Evolutionary conservation across 2,113 vertebrate species (phyloP).

Genomic region (Tamias sibiricus): DNA sequence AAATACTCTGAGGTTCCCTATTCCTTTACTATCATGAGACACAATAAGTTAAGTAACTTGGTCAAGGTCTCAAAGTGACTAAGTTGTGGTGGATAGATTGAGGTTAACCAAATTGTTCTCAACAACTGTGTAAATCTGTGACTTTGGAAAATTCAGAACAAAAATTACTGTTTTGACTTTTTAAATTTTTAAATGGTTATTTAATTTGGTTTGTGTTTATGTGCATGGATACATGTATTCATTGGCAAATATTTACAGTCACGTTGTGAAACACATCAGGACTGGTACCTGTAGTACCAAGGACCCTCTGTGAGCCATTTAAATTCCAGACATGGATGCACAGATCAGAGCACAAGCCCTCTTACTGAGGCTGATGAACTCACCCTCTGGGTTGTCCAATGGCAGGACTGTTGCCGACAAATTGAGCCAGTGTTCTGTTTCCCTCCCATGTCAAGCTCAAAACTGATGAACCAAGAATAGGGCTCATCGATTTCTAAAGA

Average conservation of each 20-base stretch:
- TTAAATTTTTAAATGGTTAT: not conserved
- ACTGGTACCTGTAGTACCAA: not conserved
- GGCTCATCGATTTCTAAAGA: conserved; percentile 23
- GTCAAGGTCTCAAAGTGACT: not conserved
- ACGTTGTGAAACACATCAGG: not conserved
- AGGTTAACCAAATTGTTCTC: not conserved
- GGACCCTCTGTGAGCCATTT: not conserved
- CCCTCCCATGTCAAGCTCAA: not conserved
- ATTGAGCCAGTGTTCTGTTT: not conserved
- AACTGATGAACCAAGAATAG: conserved; percentile 25
- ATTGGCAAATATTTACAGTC: not conserved
- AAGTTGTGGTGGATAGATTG: not conserved
- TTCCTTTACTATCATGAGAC: not conserved
- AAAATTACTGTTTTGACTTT: not conserved
- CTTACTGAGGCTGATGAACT: not conserved
- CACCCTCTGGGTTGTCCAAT: not conserved
- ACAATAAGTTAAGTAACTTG: not conserved
- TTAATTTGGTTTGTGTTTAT: not conserved
- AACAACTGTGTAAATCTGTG: not conserved
- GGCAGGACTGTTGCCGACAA: not conserved
- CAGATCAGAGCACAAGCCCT: not conserved
- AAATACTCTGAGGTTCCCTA: not conserved
- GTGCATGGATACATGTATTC: not conserved
- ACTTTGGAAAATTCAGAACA: conserved; percentile 7
- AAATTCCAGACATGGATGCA: rapidly evolving